phyloP scores from a whole-genome alignment of 2,888 invertebrate species.

The Linnaemya vulpina region DNA sequence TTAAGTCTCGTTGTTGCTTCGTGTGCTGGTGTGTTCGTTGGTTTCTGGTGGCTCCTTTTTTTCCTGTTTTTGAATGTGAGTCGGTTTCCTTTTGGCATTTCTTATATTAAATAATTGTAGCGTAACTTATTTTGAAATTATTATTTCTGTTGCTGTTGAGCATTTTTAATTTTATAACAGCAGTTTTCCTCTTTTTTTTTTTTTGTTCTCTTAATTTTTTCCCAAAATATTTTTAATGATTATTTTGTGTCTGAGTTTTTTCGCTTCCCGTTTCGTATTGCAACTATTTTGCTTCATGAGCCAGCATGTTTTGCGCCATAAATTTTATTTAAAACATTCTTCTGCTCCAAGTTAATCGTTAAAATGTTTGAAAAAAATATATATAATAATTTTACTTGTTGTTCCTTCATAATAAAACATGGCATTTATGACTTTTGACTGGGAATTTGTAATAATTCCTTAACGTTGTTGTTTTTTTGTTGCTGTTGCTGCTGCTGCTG shows the following conservation, averaged over 20 bases:
- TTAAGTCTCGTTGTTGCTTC: background rate
- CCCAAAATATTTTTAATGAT: slow-evolving; percentile 40
- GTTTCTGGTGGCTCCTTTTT: background rate
- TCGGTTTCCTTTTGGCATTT: slow-evolving; percentile 21
- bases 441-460: slow-evolving; percentile 22
- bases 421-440: slow-evolving; percentile 43
- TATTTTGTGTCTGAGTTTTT: slow-evolving; percentile 32
- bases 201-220: background rate
- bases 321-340: background rate
- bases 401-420: slow-evolving; percentile 25
- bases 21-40: background rate
- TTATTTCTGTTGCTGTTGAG: slow-evolving; percentile 3
- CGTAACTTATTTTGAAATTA: slow-evolving; percentile 14
- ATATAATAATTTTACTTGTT: slow-evolving; percentile 19
- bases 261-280: background rate
- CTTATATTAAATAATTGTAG: background rate
- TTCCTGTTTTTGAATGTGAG: background rate
- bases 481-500: background rate
- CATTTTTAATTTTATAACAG: slow-evolving; percentile 3
- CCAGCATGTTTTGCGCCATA: background rate
- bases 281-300: background rate
- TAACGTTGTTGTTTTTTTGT: background rate
- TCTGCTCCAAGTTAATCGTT: slow-evolving; percentile 23
- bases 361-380: slow-evolving; percentile 11
- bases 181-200: slow-evolving; percentile 4